Conservation (phyloP, 2,113 vertebrate species). For the Carettochelys insculpta region DNA sequence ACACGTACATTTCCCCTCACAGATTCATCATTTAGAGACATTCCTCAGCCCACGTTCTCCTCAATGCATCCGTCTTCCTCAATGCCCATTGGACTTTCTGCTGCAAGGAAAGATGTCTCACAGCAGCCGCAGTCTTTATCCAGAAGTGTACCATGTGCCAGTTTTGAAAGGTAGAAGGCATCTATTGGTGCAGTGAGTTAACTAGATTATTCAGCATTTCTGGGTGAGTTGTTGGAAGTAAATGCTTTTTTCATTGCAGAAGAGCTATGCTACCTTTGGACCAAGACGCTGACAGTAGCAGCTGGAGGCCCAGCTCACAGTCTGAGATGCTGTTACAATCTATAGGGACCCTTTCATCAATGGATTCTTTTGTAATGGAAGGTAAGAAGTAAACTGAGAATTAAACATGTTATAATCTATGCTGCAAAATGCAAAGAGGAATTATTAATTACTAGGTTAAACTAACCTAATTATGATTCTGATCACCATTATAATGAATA, state of each 20-base stretch:
- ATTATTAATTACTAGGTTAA: neutral
- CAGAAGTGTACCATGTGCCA: conserved; percentile 76
- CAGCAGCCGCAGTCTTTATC: conserved; percentile 69
- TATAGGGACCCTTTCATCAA: conserved; percentile 81
- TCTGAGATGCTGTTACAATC: conserved; percentile 85
- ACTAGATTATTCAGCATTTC: neutral
- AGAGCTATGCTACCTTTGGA: conserved; percentile 73
- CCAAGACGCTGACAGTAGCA: conserved; percentile 75
- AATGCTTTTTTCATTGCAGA: conserved; percentile 31
- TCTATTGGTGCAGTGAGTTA: neutral
- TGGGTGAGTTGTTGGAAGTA: neutral
- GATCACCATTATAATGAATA: neutral
- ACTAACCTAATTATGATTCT: neutral
- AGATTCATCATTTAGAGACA: conserved; percentile 88
- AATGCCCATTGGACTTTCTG: conserved; percentile 72
- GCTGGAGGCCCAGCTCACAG: conserved; percentile 75
- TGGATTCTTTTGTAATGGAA: conserved; percentile 85
- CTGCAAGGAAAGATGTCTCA: conserved; percentile 76
- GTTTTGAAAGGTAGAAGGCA: conserved; percentile 82
- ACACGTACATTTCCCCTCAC: conserved; percentile 39
- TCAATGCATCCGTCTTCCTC: conserved; percentile 74
- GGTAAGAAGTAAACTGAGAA: conserved; percentile 74
- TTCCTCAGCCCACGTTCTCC: conserved; percentile 49
- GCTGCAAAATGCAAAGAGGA: neutral
- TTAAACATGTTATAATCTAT: neutral